A percentile compares a stretch with the other conserved stretches of the same genome.
These are phyloP conservation scores for Clarias magur DNA, from an alignment of 2,113 vertebrate species.

Conservation along the genomic window DNA sequence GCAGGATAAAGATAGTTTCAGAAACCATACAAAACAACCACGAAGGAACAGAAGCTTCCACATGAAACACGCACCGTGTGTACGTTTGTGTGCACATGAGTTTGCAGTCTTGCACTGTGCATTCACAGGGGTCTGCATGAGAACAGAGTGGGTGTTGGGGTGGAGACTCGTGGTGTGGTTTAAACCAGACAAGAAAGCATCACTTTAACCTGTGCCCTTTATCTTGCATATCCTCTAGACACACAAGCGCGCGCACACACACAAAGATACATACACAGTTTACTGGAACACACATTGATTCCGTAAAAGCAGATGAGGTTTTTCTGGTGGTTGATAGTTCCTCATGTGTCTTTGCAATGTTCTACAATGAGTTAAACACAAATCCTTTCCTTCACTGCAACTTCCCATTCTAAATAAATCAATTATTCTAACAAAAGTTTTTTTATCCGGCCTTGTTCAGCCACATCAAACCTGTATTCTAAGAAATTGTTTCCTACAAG, in stretches of 20 bases:
- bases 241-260: not conserved
- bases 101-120: slow-evolving; percentile 47
- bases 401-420: not conserved
- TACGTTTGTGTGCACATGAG: not conserved
- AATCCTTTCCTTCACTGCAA: not conserved
- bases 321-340: not conserved
- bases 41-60: slow-evolving; percentile 49
- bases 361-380: not conserved
- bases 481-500: slow-evolving; percentile 7
- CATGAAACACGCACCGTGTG: slow-evolving; percentile 53
- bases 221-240: not conserved
- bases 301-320: not conserved
- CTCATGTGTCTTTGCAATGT: not conserved
- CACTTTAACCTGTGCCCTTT: slow-evolving; percentile 25
- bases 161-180: slow-evolving; percentile 38
- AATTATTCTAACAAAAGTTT: not conserved
- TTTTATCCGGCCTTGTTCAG: not conserved
- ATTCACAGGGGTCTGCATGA: slow-evolving; percentile 46
- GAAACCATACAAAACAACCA: slow-evolving; percentile 23
- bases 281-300: slow-evolving; percentile 42
- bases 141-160: slow-evolving; percentile 24
- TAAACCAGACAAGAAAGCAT: slow-evolving; percentile 35
- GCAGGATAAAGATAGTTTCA: slow-evolving; percentile 52
- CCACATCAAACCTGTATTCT: not conserved
- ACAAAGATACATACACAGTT: slow-evolving; percentile 21